These are phyloP conservation scores for Cichlasoma orientale DNA, from an alignment of 2,797 vertebrate species.

Conservation along the genomic window DNA sequence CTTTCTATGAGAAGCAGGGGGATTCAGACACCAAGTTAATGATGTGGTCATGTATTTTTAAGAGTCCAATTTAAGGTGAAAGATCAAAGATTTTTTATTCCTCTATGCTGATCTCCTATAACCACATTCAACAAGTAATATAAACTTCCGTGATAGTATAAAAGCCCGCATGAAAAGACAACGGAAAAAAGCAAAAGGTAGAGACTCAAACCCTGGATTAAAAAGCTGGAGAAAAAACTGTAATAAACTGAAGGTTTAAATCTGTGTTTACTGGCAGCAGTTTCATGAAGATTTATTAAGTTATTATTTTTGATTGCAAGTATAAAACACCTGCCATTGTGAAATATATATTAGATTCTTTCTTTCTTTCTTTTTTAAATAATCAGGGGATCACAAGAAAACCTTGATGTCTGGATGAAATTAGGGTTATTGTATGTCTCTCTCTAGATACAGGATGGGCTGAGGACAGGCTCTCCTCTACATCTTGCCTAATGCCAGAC, in stretches of 20 bases:
- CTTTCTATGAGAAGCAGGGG: conserved; percentile 38
- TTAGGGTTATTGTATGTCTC: conserved; percentile 13
- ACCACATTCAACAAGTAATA: conserved; percentile 24
- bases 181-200: background rate
- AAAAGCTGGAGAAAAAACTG: conserved; percentile 2
- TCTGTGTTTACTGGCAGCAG: background rate
- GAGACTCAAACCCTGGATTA: conserved; percentile 10
- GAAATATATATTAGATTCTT: background rate
- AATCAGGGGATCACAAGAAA: background rate
- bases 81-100: conserved; percentile 19
- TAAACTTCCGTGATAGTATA: background rate
- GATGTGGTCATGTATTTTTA: conserved; percentile 35
- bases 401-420: conserved; percentile 11
- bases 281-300: background rate
- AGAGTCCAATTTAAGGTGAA: conserved; percentile 17
- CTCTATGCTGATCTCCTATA: conserved; percentile 18
- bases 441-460: conserved; percentile 20
- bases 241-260: conserved; percentile 7
- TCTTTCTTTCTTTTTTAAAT: background rate
- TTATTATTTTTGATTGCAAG: background rate
- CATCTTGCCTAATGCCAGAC: conserved; percentile 67
- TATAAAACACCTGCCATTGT: background rate
- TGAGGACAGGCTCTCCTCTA: conserved; percentile 62
- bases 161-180: background rate
- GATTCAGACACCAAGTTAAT: conserved; percentile 46